These are phyloP conservation scores for Gobio occitaniae DNA, from an alignment of 2,797 vertebrate species.

Conservation along the genomic window DNA sequence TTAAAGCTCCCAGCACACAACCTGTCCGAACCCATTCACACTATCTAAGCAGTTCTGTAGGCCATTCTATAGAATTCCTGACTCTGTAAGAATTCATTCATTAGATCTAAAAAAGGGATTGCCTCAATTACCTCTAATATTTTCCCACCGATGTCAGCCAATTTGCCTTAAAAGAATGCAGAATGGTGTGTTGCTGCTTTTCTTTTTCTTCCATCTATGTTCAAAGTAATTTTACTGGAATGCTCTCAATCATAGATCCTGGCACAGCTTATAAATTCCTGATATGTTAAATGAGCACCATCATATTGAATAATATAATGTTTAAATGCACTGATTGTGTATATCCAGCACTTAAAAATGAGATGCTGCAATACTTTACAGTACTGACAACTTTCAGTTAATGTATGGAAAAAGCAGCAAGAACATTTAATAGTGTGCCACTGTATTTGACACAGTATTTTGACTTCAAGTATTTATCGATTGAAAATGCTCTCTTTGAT, in stretches of 20 bases:
- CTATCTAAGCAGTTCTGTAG: slow-evolving; percentile 45
- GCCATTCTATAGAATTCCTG: slow-evolving; percentile 49
- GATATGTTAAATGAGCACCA: slow-evolving; percentile 53
- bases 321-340: slow-evolving; percentile 53
- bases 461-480: background rate
- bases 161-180: slow-evolving; percentile 1
- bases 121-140: slow-evolving; percentile 2
- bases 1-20: slow-evolving; percentile 29
- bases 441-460: background rate
- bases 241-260: slow-evolving; percentile 51
- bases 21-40: slow-evolving; percentile 45
- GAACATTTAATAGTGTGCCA: background rate
- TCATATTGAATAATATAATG: slow-evolving; percentile 56
- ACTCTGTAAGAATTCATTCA: slow-evolving; percentile 43
- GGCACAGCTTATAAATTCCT: slow-evolving; percentile 56
- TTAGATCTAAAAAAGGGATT: slow-evolving; percentile 50
- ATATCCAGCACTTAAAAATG: slow-evolving; percentile 25
- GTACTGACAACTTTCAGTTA: background rate
- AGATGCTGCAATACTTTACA: background rate
- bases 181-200: background rate
- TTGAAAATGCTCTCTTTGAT: background rate
- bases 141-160: slow-evolving; percentile 11
- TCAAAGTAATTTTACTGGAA: slow-evolving; percentile 53
- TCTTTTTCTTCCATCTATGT: slow-evolving; percentile 4
- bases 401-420: background rate